Evolutionary conservation across 1,140 invertebrate genomes (phyloP).

Genomic region (Drosophila pectinifera): DNA sequence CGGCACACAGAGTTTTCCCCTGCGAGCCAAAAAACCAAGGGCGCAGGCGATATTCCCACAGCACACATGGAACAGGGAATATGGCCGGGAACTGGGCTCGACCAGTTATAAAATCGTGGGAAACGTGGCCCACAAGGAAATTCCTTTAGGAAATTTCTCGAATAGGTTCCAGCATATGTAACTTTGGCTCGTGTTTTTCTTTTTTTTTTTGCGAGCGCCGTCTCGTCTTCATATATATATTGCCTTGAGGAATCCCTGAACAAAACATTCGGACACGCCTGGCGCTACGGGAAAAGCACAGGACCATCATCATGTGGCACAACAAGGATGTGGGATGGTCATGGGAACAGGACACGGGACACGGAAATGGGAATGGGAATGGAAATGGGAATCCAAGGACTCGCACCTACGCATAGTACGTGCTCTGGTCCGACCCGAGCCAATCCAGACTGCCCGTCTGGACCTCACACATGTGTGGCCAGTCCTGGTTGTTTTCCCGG

Average conservation of each 20-base stretch:
- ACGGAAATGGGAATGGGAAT: slow-evolving; percentile 6
- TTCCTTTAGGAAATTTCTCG: slow-evolving; percentile 63
- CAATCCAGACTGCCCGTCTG: background rate
- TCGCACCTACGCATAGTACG: slow-evolving; percentile 75
- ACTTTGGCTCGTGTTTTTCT: slow-evolving; percentile 75
- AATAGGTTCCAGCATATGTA: slow-evolving; percentile 72
- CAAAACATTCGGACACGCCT: slow-evolving; percentile 57
- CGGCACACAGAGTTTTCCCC: slow-evolving; percentile 25
- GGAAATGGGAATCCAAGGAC: slow-evolving; percentile 38
- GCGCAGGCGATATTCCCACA: slow-evolving; percentile 47
- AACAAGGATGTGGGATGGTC: slow-evolving; percentile 33
- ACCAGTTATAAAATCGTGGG: slow-evolving; percentile 76
- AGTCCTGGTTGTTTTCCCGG: slow-evolving; percentile 60
- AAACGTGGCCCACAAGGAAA: slow-evolving; percentile 48
- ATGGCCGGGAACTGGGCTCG: slow-evolving; percentile 42
- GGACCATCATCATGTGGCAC: slow-evolving; percentile 62
- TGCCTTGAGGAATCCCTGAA: slow-evolving; percentile 69
- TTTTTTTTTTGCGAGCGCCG: slow-evolving; percentile 56
- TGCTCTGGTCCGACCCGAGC: slow-evolving; percentile 34
- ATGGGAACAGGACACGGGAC: slow-evolving; percentile 20
- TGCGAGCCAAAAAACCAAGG: slow-evolving; percentile 62
- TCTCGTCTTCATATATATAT: slow-evolving; percentile 30
- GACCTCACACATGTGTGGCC: slow-evolving; percentile 47
- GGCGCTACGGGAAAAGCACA: slow-evolving; percentile 81
- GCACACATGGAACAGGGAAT: slow-evolving; percentile 51